Evolutionary conservation across 2,888 invertebrate genomes (phyloP), one percentile per base, ranked within the genome.

Genomic region (Hirudinaria manillensis): DNA sequence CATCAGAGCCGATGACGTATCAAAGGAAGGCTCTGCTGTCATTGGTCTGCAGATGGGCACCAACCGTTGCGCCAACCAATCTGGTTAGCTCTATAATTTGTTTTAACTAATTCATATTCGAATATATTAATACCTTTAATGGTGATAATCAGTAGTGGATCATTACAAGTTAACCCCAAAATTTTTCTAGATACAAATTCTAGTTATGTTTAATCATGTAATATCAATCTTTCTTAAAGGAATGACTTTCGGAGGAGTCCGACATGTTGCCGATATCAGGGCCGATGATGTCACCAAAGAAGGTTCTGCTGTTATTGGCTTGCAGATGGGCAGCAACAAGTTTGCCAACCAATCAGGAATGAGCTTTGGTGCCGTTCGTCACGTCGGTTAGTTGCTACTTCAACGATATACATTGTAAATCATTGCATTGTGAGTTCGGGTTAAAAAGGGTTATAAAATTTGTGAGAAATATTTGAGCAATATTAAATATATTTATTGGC

Each of bases 1-100:
- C 77, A 83, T 84, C 73, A 78, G 80, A 65, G 81, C 81, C 36
- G 84, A 84, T 72, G 82, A 82, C 21, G 77, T 80, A 67, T 75
- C 76, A 36, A 79, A 79, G 32, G 82, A 81, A 67, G 82, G 83
- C 6, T 65, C 61, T 7, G 29, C 27, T 38, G 73, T 73, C 4
- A 73, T 73, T 73, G 73, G 73, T 55, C 65, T 61, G n/a, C 73
- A 73, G 27, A 61, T 65, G 65, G 73, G 73, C 6, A 73, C 73
- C 61, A 73, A 73, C 65, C 51, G 55, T 34, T 73, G 24, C 27
- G 73, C 73, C 32, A 73, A 38, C 73, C 73, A 73, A 73, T 56
- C 73, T 36, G 73, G 73, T 65, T 19, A 38, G 72, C n/a, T 45
- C 13, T 45, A 45, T 36, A 36, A 36, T 36, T 45, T 45, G 10